phyloP scores from a whole-genome alignment of 2,888 invertebrate genomes.

The Bimastos eiseni region DNA sequence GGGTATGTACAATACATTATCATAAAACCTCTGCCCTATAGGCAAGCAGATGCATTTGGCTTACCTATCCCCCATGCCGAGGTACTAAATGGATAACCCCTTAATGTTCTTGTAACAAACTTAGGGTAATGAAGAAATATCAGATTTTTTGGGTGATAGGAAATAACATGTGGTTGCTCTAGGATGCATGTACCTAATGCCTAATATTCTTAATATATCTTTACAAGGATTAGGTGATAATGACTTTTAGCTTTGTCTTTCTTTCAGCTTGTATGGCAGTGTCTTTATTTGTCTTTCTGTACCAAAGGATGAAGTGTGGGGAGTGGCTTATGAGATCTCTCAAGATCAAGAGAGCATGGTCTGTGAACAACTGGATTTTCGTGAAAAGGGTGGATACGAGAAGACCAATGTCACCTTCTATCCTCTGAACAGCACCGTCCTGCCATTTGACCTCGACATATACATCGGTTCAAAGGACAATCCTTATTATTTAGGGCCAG shows the following conservation, averaged over 20 bases:
- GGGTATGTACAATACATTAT: no score
- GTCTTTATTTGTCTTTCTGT: not conserved
- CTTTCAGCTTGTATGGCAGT: not conserved
- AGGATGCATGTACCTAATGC: not conserved
- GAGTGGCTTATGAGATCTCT: conserved; percentile 85
- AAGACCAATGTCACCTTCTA: conserved; percentile 75
- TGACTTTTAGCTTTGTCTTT: not conserved
- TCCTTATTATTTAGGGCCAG: conserved; percentile 77
- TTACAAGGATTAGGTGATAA: not conserved
- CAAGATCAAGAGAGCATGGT: conserved; percentile 71
- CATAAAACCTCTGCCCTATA: no score
- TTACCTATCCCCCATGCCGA: no score
- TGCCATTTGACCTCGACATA: conserved; percentile 73
- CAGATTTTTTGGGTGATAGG: no score
- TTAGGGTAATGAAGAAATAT: no score
- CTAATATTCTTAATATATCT: not conserved
- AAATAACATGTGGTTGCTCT: not conserved
- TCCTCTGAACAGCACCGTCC: conserved; percentile 63
- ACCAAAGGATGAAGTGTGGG: conserved; percentile 76
- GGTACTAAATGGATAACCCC: no score
- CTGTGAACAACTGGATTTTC: conserved; percentile 78
- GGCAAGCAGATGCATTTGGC: no score
- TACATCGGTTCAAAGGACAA: conserved; percentile 83
- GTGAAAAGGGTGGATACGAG: conserved; percentile 91
- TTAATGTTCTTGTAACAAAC: no score